Percentiles rank a stretch among this genome's conserved stretches.
Evolutionary conservation across 2,888 invertebrate species (phyloP).

Genomic region (Drosophila testacea): DNA sequence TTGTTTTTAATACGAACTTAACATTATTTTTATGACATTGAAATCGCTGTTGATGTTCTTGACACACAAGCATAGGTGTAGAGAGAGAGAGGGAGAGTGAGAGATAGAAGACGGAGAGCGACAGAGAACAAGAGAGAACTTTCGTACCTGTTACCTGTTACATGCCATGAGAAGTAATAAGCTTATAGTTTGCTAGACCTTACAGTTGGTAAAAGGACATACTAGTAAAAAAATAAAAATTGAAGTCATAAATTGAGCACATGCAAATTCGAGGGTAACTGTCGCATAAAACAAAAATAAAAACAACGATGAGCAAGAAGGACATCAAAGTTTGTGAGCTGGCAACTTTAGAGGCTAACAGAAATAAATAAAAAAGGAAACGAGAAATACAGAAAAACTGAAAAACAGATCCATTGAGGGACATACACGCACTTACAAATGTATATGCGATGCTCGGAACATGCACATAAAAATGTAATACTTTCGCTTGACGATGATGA

Average conservation of each 20-base stretch:
- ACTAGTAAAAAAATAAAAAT: constrained; percentile 17
- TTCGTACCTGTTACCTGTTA: constrained; percentile 47
- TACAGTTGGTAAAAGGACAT: constrained; percentile 25
- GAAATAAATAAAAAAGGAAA: constrained; percentile 18
- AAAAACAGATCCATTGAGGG: constrained; percentile 39
- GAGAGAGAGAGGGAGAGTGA: not conserved
- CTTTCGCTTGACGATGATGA: constrained; percentile 63
- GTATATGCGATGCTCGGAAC: constrained; percentile 39
- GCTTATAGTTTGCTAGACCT: constrained; percentile 35
- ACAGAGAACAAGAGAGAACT: constrained; percentile 1
- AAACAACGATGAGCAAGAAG: constrained; percentile 31
- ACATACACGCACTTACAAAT: constrained; percentile 29
- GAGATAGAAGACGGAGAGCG: not conserved
- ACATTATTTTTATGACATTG: constrained; percentile 74
- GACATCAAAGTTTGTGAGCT: constrained; percentile 60
- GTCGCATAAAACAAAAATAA: constrained; percentile 39
- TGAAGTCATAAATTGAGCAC: constrained; percentile 58
- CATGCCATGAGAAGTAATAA: constrained; percentile 23
- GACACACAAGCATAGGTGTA: not conserved
- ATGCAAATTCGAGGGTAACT: constrained; percentile 49
- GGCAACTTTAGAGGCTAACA: constrained; percentile 26
- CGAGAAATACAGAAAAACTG: not conserved
- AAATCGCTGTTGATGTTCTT: constrained; percentile 57
- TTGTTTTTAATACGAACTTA: constrained; percentile 63
- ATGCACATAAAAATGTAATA: constrained; percentile 70